Evolutionary conservation across 2,113 vertebrate genomes (phyloP), one percentile per base, ranked within the genome.

Genomic region (Cryptoleucopteryx plumbea): DNA sequence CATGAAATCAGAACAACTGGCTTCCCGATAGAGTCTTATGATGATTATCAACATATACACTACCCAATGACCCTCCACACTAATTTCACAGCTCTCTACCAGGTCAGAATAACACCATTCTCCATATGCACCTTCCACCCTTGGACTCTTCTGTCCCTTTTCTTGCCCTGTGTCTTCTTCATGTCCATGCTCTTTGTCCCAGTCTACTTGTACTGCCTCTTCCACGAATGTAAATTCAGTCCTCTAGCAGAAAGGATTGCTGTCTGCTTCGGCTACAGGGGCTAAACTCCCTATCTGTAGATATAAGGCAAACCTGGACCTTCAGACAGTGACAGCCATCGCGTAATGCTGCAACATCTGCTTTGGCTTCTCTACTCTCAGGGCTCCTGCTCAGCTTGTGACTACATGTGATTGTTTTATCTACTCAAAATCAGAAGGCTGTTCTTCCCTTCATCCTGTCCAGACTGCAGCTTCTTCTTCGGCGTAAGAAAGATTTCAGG

Each of bases 251-350:
- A 31, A 48, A 43, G 40, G 14, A 12, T 10, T 55, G 48, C 67
- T 34, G 29, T 11, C 40, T 70, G 32, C 34, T 87, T n/a, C 55
- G 55, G 50, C 25, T 62, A 7, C 7, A 13, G 4, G 34, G 40
- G 29, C 8, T 40, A 59, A 86, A 63, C 56, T 48, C 59, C 5
- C 3, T 17, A 27, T 31, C 50, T 1, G 1, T 4, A 25, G 20
- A 13, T 38, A 34, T 1, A 53, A 58, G 40, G 32, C 17, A 71
- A 92, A 53, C 11, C 22, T 59, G 58, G n/a, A 85, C 53, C 29
- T 50, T 38, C 38, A 45, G 6, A 9, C 32, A 79, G 52, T 0
- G 0, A 38, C 2, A 13, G 42, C 2, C 2, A 21, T 11, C 48
- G 27, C 2, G 9, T 13, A 31, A n/a, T 67, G 12, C 20, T 38